These are phyloP conservation scores for Trochalopteron elliotii DNA, from an alignment of 2,113 vertebrate species.

Conservation along the genomic window DNA sequence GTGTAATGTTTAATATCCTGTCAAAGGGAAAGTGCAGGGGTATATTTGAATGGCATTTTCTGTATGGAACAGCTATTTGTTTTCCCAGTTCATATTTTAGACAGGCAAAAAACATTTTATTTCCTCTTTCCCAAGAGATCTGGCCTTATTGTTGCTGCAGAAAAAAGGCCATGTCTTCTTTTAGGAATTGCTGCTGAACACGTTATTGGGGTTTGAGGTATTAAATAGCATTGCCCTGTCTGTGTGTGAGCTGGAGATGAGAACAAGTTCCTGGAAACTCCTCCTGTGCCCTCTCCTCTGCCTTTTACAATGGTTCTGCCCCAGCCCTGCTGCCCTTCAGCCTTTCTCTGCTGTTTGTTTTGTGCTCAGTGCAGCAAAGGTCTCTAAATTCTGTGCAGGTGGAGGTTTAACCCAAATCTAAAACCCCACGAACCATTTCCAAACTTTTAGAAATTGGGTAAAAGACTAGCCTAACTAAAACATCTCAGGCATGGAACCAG, in stretches of 20 bases:
- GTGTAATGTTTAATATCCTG: background rate
- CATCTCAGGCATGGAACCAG: too few relatives aligned
- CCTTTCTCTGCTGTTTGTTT: background rate
- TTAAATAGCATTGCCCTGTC: background rate
- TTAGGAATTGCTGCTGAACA: background rate
- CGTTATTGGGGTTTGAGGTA: background rate
- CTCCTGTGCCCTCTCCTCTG: background rate
- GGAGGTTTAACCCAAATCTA: background rate
- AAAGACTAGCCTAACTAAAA: too few relatives aligned
- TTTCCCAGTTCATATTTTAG: conserved; percentile 17
- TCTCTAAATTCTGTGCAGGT: background rate
- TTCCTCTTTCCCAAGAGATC: background rate
- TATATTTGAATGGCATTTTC: conserved; percentile 16
- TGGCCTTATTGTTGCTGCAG: background rate
- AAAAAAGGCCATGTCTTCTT: background rate
- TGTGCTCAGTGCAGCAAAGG: background rate
- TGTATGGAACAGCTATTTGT: background rate
- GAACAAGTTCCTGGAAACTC: background rate
- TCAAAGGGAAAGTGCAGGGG: background rate
- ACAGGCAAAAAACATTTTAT: conserved; percentile 16
- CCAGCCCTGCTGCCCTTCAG: background rate
- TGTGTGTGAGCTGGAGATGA: background rate
- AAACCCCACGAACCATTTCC: background rate
- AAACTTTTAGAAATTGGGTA: background rate
- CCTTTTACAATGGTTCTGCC: background rate